Conservation (phyloP, 2,888 invertebrate species). For the Pimpla rufipes region DNA sequence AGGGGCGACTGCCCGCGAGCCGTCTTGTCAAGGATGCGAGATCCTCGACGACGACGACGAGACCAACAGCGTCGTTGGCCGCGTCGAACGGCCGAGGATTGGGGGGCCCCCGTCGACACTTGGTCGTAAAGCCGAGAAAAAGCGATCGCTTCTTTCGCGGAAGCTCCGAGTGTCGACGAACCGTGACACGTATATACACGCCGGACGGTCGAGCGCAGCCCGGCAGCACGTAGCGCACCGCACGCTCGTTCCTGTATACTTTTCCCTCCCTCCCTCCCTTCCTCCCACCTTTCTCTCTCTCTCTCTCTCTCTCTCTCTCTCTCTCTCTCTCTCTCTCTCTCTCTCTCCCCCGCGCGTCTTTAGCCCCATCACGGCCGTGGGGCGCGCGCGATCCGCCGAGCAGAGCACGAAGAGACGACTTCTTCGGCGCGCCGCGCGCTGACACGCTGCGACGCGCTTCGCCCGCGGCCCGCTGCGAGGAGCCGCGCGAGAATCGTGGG, state of each 20-base stretch:
- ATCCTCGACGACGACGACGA: neutral
- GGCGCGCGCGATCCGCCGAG: slow-evolving; percentile 16
- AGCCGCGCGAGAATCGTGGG: slow-evolving; percentile 37
- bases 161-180: slow-evolving; percentile 56
- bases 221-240: neutral
- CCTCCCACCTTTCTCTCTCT: no score
- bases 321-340: neutral
- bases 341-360: neutral
- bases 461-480: slow-evolving; percentile 22
- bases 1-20: neutral
- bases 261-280: slow-evolving; percentile 3
- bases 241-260: slow-evolving; percentile 11
- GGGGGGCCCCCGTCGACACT: slow-evolving; percentile 11
- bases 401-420: slow-evolving; percentile 52
- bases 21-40: neutral
- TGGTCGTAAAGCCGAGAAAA: slow-evolving; percentile 31
- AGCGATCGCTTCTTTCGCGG: slow-evolving; percentile 59
- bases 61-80: neutral
- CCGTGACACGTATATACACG: slow-evolving; percentile 49
- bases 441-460: slow-evolving; percentile 31
- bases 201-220: no score
- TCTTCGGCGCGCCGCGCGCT: slow-evolving; percentile 20
- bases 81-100: slow-evolving; percentile 5
- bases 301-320: neutral
- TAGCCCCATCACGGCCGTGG: slow-evolving; percentile 23